Base-by-base conservation (phyloP, 2,888 invertebrate genomes). In the Marronus borbonicus region DNA sequence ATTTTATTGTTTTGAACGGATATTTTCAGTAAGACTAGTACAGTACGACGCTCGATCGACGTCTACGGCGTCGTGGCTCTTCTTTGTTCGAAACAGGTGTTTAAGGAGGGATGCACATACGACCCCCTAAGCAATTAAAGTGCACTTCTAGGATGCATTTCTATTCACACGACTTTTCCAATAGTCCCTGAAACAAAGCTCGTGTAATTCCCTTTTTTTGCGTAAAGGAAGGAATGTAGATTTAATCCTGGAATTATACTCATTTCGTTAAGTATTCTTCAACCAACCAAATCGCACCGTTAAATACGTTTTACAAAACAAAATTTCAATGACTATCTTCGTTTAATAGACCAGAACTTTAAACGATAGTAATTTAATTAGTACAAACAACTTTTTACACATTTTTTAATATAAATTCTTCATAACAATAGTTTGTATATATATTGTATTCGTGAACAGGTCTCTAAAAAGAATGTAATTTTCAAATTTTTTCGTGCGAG, bases 61-160 rank as follows among this genome's bases (percentile, higher is more conserved):
- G 85, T 83, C 83, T 77, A 65, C 80, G 82, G 84, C 85, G 85
- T 84, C 85, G 82, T 82, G 84, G 82, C 83, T 84, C 83, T 81
- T 80, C 85, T 86, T 86, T 84, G 84, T 84, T 85, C 79, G 80
- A 80, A 86, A 85, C 86, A 86, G 86, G 86, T 86, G 86, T 85
- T 83, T 84, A 81, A 82, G 17, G 80, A 80, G 55, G 81, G 81
- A 58, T 72, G 39, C 36, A 36, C 44, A 58, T 58, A 10, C 75
- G 58, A 60, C 68, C 78, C 78, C 68, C 49, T 36, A 74, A 77
- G 62, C 60, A 36, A 65, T 75, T 58, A 58, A 60, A 75, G 65
- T 78, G 76, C 78, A 78, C 66, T 78, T 78, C 76, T 76, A 24
- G 49, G 78, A 76, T 76, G 78, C 78, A 68, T 17, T 31, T 12